phyloP scores from a whole-genome alignment of 2,113 vertebrate species.

The Phoenicopterus ruber region DNA sequence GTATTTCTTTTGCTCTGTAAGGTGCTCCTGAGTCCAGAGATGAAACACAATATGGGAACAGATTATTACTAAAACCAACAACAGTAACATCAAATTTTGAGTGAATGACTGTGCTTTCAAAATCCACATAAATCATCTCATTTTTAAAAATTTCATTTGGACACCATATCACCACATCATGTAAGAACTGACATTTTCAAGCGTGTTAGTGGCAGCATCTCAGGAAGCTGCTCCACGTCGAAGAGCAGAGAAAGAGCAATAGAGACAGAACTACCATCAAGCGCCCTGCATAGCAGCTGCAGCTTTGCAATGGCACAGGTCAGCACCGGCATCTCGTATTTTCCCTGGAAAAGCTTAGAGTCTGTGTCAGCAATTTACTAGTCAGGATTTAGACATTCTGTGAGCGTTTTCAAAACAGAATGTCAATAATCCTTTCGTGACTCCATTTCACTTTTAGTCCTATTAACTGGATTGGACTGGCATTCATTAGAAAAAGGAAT shows the following conservation, averaged over 20 bases:
- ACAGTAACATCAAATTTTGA: not conserved
- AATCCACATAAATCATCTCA: not conserved
- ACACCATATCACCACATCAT: not conserved
- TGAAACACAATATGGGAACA: not conserved
- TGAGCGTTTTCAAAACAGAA: conserved; percentile 1
- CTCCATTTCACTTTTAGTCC: conserved; percentile 10
- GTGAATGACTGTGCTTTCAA: not conserved
- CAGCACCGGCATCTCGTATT: not conserved
- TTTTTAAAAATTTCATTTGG: not conserved
- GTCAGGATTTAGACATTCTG: not conserved
- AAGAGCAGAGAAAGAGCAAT: not conserved
- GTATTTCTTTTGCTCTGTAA: not conserved
- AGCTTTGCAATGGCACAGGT: not conserved
- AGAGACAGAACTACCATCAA: not conserved
- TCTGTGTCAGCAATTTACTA: conserved; percentile 17
- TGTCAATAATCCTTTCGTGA: conserved; percentile 22
- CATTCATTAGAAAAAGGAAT: not conserved
- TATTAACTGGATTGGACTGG: not conserved
- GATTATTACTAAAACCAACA: not conserved
- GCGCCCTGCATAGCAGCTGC: not conserved
- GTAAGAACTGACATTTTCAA: not conserved
- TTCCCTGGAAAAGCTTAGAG: not conserved
- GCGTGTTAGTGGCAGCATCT: not conserved
- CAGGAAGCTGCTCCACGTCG: not conserved
- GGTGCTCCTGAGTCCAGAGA: not conserved